These are phyloP conservation scores for Syngnathus scovelli DNA, from an alignment of 2,113 vertebrate species.

Conservation along the genomic window DNA sequence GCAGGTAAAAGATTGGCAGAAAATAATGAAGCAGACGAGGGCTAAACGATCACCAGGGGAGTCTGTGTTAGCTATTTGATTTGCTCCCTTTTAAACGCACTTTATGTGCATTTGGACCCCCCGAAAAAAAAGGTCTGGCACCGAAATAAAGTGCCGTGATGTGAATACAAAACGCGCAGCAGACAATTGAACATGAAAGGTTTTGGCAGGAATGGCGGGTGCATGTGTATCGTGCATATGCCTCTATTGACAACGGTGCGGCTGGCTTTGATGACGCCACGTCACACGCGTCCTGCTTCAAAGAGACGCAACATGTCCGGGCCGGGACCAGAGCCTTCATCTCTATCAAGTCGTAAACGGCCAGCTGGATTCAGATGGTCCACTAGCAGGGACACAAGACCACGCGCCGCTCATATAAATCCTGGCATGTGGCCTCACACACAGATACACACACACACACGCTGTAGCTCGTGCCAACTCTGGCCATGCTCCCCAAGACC, in stretches of 20 bases:
- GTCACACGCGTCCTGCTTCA: conserved; percentile 27
- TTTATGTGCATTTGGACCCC: conserved; percentile 21
- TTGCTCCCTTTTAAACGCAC: conserved; percentile 6
- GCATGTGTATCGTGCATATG: conserved; percentile 43
- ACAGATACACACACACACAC: conserved; percentile 4
- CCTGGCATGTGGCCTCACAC: conserved; percentile 52
- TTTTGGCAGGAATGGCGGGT: conserved; percentile 38
- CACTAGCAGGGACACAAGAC: conserved; percentile 51
- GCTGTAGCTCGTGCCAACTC: conserved; percentile 53
- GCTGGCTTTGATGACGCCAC: conserved; percentile 50
- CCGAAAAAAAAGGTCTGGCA: conserved; percentile 12
- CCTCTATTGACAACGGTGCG: conserved; percentile 45
- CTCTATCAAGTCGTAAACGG: conserved; percentile 45
- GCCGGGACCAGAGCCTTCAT: conserved; percentile 41
- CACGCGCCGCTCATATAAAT: conserved; percentile 62
- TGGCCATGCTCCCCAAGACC: conserved; percentile 64
- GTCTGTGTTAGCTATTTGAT: conserved; percentile 3
- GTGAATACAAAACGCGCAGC: conserved; percentile 46
- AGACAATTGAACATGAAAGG: conserved; percentile 55
- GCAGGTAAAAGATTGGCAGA: conserved; percentile 26
- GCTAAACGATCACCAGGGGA: neutral
- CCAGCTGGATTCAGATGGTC: conserved; percentile 66
- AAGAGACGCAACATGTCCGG: conserved; percentile 49
- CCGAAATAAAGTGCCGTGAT: conserved; percentile 45
- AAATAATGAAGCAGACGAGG: conserved; percentile 6